A percentile compares a stretch with the other conserved stretches of the same genome.
phyloP scores from a whole-genome alignment of 2,888 invertebrate genomes.

The Apamea monoglypha region DNA sequence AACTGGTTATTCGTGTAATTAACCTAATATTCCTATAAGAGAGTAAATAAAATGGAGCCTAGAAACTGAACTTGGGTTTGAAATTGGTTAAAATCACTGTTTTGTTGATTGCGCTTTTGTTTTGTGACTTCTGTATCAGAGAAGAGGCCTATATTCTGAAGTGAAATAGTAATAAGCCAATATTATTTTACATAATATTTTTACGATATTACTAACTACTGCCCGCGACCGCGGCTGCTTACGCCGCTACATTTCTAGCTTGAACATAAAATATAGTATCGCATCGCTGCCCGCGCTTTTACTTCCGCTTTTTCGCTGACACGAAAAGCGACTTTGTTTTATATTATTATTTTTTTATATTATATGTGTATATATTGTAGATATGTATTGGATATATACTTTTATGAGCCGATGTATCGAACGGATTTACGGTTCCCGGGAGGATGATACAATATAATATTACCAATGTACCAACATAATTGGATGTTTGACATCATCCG shows the following conservation, averaged over 20 bases:
- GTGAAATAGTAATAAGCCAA: no score
- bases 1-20: background rate
- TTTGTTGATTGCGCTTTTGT: background rate
- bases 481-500: slow-evolving; percentile 27
- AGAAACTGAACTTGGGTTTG: background rate
- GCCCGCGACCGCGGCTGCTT: no score
- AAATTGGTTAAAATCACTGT: background rate
- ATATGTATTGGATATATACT: background rate
- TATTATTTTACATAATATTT: no score
- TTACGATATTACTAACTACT: no score
- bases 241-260: no score
- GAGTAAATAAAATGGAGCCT: background rate
- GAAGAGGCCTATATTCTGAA: background rate
- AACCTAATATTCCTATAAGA: background rate
- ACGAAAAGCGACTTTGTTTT: background rate
- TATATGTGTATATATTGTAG: background rate
- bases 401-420: slow-evolving; percentile 1
- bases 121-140: background rate
- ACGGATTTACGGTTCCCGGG: slow-evolving; percentile 8
- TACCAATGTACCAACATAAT: slow-evolving; percentile 8
- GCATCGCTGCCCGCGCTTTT: no score
- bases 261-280: no score
- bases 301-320: no score
- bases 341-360: background rate
- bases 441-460: slow-evolving; percentile 18